Evolutionary conservation across 2,113 vertebrate species (phyloP).

Genomic region (Theristicus caerulescens): DNA sequence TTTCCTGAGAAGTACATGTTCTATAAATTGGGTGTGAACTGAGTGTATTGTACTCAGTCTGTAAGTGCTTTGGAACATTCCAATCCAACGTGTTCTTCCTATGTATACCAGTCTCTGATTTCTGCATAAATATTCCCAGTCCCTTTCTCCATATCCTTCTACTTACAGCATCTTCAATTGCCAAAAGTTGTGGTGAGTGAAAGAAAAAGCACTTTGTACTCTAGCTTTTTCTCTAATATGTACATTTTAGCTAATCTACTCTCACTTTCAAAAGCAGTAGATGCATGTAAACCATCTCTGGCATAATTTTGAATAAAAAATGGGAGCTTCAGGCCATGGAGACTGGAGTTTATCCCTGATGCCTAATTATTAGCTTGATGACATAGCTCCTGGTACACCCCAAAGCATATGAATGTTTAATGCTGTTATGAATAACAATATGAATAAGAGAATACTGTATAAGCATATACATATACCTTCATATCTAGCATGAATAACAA

Average conservation of each 20-base stretch:
- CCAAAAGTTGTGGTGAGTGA: not conserved
- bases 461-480: not conserved
- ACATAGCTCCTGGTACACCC: not conserved
- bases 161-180: not conserved
- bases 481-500: not conserved
- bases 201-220: not conserved
- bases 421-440: not conserved
- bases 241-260: not conserved
- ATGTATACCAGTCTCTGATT: not conserved
- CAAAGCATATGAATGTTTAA: not conserved
- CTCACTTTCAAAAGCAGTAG: not conserved
- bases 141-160: not conserved
- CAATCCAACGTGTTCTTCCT: not conserved
- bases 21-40: not conserved
- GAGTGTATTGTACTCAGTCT: rapidly evolving
- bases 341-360: not conserved
- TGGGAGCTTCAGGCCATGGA: not conserved
- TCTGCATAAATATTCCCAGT: not conserved
- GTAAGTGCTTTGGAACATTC: not conserved
- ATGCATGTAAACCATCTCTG: not conserved
- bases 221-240: not conserved
- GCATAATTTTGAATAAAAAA: not conserved
- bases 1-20: not conserved
- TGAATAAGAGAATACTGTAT: not conserved
- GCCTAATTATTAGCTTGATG: constrained; percentile 37